Evolutionary conservation across 2,888 invertebrate genomes (phyloP).

Genomic region (Seladonia tumulorum): DNA sequence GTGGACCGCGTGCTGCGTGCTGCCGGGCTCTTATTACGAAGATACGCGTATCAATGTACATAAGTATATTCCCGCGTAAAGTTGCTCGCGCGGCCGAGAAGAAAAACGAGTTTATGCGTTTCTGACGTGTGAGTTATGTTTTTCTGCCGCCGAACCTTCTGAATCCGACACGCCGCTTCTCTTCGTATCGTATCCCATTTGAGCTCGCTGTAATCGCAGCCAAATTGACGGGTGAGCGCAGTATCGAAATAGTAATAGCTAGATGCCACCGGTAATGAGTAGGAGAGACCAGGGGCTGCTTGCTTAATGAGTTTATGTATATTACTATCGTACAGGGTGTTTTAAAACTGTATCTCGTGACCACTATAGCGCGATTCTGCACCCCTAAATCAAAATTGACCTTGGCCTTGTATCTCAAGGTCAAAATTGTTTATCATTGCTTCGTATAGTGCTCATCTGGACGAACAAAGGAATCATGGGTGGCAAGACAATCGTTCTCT

Average conservation of each 20-base stretch:
- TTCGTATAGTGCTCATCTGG: background rate
- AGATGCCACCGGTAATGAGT: background rate
- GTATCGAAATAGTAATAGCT: conserved; percentile 1
- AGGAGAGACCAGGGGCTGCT: background rate
- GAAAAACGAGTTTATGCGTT: conserved; percentile 45
- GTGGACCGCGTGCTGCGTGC: conserved; percentile 36
- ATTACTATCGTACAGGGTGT: too few species aligned
- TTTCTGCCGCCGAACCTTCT: conserved; percentile 18
- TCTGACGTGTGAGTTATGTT: conserved; percentile 26
- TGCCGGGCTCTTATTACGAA: conserved; percentile 32
- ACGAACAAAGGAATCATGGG: too few species aligned
- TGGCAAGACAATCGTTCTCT: too few species aligned
- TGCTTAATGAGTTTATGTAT: background rate
- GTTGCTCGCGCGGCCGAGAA: conserved; percentile 9
- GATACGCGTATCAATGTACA: conserved; percentile 48
- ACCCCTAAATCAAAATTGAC: too few species aligned
- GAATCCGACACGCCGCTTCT: conserved; percentile 24
- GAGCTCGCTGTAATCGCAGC: background rate
- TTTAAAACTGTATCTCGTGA: too few species aligned
- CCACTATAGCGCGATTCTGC: too few species aligned
- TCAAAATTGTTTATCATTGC: background rate
- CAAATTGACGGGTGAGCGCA: background rate
- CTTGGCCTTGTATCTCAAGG: background rate
- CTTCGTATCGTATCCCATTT: conserved; percentile 7
- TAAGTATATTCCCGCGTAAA: conserved; percentile 35